Evolutionary conservation across 1,140 invertebrate genomes (phyloP), one percentile per base, ranked within the genome.

Genomic region (Megathymus violae): DNA sequence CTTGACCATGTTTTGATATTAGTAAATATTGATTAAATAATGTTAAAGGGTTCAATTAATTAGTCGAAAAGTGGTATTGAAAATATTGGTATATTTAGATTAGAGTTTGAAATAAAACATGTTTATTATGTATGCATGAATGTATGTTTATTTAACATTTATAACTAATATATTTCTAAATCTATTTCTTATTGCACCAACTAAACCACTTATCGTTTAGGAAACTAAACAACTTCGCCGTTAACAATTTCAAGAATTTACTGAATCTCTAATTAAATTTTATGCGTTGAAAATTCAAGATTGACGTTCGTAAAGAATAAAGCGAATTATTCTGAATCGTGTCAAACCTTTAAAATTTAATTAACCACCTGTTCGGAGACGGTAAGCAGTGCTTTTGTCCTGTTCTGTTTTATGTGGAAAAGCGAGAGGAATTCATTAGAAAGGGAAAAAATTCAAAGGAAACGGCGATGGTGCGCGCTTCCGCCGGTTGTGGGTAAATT

Each of bases 311-410:
- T 34, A n/a, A n/a, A n/a, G n/a, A 16, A 63, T 62, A 36, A 78
- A 80, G 80, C 66, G 69, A 78, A 82, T 71, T 64, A 78, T 76
- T 69, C 47, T 31, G 44, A 75, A 70, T 71, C 64, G 67, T 71
- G 70, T 78, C 52, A 73, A 76, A 64, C 67, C 66, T 74, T 80
- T 71, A 69, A 76, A 80, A 84, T 81, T 84, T 80, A 81, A 84
- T 86, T 86, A 84, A 67, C 74, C 76, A 84, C 76, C 76, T 79
- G 81, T 67, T 47, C 62, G 59, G 58, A 63, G 67, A 78, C 69
- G 74, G 67, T 65, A 25, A 58, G 64, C 62, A 62, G 34, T 69
- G 44, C 1, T 5, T 58, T 31, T 43, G 27, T 69, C 64, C 41
- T n/a, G 67, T 47, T 73, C 60, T 54, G 38, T 52, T 52, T 41